These are phyloP conservation scores for Xylocampa areola DNA, from an alignment of 2,888 invertebrate species.

Conservation along the genomic window DNA sequence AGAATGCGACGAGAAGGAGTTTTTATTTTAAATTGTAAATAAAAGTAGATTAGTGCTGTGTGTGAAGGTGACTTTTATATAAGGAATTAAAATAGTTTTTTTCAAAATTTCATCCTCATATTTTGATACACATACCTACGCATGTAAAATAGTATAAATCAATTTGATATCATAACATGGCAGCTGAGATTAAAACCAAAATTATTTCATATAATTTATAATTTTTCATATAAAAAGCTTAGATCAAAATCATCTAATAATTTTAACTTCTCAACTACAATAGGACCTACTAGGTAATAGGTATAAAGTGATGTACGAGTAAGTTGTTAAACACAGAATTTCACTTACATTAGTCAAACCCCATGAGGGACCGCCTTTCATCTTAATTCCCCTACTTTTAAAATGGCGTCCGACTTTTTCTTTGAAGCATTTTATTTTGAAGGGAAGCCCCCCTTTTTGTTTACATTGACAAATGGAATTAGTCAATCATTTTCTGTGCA, in stretches of 20 bases:
- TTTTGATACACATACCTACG: not conserved
- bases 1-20: not conserved
- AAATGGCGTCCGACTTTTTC: constrained; percentile 34
- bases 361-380: constrained; percentile 28
- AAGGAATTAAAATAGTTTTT: constrained; percentile 2
- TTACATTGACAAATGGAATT: constrained; percentile 54
- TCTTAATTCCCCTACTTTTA: constrained; percentile 30
- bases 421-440: constrained; percentile 26
- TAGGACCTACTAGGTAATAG: too few species aligned
- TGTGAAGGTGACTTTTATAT: constrained; percentile 2
- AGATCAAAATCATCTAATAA: too few species aligned
- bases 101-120: not conserved
- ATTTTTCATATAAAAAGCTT: not conserved
- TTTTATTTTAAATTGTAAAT: constrained; percentile 40
- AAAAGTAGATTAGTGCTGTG: constrained; percentile 25
- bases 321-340: constrained; percentile 12
- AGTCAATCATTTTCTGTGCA: constrained; percentile 34
- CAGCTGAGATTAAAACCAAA: not conserved
- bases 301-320: constrained; percentile 7
- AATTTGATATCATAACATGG: not conserved
- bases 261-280: too few species aligned
- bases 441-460: constrained; percentile 33
- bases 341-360: constrained; percentile 4
- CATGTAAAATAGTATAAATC: not conserved
- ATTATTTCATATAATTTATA: not conserved